Conservation (phyloP, 2,888 invertebrate species). For the Tricholauxania praeusta region DNA sequence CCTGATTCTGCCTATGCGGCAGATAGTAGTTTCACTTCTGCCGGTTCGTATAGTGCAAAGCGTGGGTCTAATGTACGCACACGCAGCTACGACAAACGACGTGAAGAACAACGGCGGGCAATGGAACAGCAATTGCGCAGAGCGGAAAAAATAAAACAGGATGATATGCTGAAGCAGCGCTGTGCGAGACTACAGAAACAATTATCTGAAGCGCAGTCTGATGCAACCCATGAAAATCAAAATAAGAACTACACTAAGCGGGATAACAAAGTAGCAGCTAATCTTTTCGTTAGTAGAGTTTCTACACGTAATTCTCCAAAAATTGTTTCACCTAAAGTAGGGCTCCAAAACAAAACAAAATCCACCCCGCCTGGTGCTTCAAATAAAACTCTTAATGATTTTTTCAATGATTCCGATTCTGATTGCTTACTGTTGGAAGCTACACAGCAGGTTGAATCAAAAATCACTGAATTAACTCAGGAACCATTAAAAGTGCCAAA, state of each 20-base stretch:
- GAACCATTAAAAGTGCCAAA: background rate
- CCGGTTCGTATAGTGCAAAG: conserved; percentile 47
- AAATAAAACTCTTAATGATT: conserved; percentile 46
- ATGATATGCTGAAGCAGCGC: conserved; percentile 58
- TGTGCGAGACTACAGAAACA: conserved; percentile 58
- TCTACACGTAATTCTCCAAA: too few species aligned
- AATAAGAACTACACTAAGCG: background rate
- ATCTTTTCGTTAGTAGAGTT: too few species aligned
- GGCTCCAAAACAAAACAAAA: too few species aligned
- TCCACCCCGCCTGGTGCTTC: background rate
- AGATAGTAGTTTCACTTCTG: conserved; percentile 57
- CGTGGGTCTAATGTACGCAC: conserved; percentile 20
- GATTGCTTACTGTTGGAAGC: conserved; percentile 61
- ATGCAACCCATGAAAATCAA: conserved; percentile 2
- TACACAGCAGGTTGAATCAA: conserved; percentile 59
- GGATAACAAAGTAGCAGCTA: background rate
- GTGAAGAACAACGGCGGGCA: conserved; percentile 52
- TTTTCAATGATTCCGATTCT: conserved; percentile 62
- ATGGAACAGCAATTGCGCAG: conserved; percentile 54
- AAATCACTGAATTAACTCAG: conserved; percentile 43
- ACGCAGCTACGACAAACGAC: conserved; percentile 43
- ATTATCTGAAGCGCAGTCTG: conserved; percentile 48
- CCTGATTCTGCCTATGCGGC: conserved; percentile 47
- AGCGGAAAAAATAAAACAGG: conserved; percentile 55
- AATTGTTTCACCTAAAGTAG: too few species aligned